phyloP scores from a whole-genome alignment of 1,140 invertebrate species.

The Drosophila rhopaloa region DNA sequence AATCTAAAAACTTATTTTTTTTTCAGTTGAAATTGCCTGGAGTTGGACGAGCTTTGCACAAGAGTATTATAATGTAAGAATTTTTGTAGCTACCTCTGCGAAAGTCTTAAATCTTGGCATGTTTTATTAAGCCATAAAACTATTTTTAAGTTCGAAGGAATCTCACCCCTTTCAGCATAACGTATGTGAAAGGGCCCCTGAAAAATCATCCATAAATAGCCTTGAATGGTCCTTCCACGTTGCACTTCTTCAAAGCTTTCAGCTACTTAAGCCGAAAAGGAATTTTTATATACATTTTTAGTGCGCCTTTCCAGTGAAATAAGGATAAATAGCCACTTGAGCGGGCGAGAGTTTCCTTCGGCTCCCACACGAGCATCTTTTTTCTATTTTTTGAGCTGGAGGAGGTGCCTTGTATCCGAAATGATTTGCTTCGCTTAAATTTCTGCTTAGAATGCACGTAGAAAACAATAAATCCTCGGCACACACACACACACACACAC shows the following conservation, averaged over 20 bases:
- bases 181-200: conserved; percentile 4
- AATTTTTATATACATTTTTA: conserved; percentile 39
- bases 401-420: conserved; percentile 19
- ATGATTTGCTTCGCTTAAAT: conserved; percentile 53
- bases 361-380: conserved; percentile 5
- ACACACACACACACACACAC: conserved; percentile 18
- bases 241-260: conserved; percentile 34
- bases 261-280: conserved; percentile 29
- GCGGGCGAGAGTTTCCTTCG: conserved; percentile 18
- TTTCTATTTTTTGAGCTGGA: conserved; percentile 2
- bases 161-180: not conserved
- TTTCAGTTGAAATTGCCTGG: not conserved
- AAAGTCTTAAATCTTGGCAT: not conserved
- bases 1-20: not conserved
- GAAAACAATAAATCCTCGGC: conserved; percentile 55
- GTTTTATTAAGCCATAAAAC: not conserved
- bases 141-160: not conserved
- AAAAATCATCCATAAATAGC: conserved; percentile 34
- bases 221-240: conserved; percentile 6
- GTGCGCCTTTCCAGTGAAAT: conserved; percentile 48
- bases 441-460: conserved; percentile 60
- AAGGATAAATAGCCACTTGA: conserved; percentile 64
- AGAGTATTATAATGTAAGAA: not conserved
- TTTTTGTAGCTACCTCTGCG: not conserved
- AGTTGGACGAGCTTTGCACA: not conserved